phyloP scores from a whole-genome alignment of 2,113 vertebrate species.

The Anas platyrhynchos region DNA sequence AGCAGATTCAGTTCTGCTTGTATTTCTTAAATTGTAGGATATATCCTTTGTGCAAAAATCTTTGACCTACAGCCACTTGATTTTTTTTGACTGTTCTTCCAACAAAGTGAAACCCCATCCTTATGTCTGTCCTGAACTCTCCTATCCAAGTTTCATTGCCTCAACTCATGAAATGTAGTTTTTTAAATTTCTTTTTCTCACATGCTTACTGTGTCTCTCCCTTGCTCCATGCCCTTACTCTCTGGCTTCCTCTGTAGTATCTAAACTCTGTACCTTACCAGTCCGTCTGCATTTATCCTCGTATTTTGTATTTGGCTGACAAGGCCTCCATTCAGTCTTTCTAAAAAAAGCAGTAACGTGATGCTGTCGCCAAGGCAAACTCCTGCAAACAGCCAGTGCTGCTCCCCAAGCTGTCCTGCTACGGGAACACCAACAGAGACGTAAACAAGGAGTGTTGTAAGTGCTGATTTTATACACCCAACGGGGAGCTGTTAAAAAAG shows the following conservation, averaged over 20 bases:
- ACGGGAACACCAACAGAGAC: neutral
- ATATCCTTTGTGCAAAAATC: neutral
- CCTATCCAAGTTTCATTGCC: neutral
- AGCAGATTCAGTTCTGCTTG: neutral
- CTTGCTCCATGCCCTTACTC: neutral
- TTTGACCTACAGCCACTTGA: neutral
- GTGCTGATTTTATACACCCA: neutral
- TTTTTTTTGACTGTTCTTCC: neutral
- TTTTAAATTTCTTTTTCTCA: neutral
- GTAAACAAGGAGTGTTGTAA: neutral
- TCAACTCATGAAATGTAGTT: neutral
- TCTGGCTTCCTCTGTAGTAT: neutral
- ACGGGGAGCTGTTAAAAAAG: neutral
- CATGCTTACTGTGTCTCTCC: rapidly evolving
- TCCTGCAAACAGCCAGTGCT: neutral
- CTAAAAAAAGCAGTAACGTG: neutral
- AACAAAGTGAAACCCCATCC: neutral
- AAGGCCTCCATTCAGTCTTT: neutral
- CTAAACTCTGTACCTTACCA: neutral
- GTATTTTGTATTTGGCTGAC: neutral
- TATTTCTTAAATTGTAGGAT: neutral
- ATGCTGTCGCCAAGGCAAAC: neutral
- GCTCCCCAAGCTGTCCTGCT: neutral
- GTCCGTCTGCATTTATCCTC: neutral
- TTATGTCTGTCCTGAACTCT: neutral